Conservation (phyloP, 2,113 vertebrate species). For the Ciconia boyciana region DNA sequence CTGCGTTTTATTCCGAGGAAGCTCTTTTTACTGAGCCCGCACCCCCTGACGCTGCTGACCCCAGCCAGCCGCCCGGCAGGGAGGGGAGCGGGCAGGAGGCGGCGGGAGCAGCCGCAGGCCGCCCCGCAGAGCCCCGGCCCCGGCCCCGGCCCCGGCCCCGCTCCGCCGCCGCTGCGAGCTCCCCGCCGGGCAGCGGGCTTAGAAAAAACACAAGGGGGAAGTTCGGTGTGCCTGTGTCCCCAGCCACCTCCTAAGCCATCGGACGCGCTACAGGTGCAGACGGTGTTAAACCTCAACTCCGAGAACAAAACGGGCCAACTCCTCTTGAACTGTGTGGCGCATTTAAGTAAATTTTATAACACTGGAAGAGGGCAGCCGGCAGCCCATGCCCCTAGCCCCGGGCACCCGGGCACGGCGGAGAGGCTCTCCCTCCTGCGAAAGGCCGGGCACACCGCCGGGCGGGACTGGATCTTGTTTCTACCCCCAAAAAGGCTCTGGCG, state of each 20-base stretch:
- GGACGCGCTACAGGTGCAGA: neutral
- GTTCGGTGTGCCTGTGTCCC: neutral
- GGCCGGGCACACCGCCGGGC: neutral
- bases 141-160: neutral
- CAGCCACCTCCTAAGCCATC: neutral
- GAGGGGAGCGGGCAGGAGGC: neutral
- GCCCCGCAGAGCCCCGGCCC: neutral
- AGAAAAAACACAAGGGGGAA: neutral
- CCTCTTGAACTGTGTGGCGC: accelerated
- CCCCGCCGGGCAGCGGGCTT: neutral
- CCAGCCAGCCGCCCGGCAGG: neutral
- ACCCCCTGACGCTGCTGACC: neutral
- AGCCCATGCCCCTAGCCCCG: neutral
- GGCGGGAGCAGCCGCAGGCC: neutral
- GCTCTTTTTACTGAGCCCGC: neutral
- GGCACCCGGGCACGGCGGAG: too few species aligned
- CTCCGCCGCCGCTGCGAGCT: too few species aligned
- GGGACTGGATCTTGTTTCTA: too few species aligned
- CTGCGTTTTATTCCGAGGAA: neutral
- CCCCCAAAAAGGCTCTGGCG: neutral
- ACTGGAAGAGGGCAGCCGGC: neutral
- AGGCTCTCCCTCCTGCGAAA: neutral
- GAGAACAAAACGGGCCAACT: neutral
- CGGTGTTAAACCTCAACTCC: neutral
- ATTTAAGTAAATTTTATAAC: neutral